phyloP scores from a whole-genome alignment of 2,797 vertebrate species.

The Pseudochromis fuscus region DNA sequence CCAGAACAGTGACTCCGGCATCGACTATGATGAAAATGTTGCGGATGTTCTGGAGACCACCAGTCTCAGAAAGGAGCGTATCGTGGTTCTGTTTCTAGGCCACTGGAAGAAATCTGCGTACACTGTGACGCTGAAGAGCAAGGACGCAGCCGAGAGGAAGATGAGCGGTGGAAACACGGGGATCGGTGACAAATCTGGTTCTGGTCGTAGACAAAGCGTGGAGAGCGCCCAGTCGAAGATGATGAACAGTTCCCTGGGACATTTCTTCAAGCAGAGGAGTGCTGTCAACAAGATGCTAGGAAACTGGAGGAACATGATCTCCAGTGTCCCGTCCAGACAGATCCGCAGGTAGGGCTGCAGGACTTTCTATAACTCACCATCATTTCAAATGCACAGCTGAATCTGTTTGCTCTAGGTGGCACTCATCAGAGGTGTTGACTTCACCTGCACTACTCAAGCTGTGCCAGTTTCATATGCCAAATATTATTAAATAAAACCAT shows the following conservation, averaged over 20 bases:
- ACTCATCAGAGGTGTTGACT: too few species aligned
- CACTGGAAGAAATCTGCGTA: conserved; percentile 96
- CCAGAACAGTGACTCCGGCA: conserved; percentile 85
- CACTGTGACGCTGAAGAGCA: conserved; percentile 78
- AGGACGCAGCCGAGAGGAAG: conserved; percentile 80
- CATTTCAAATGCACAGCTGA: too few species aligned
- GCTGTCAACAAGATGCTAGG: conserved; percentile 90
- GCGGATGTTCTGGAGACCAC: conserved; percentile 80
- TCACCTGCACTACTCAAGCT: neutral
- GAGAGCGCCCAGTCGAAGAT: conserved; percentile 67
- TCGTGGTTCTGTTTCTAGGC: conserved; percentile 92
- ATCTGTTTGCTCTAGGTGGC: neutral
- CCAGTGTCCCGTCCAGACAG: conserved; percentile 86
- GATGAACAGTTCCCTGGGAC: conserved; percentile 83
- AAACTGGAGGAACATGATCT: conserved; percentile 89
- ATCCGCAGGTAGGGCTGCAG: conserved; percentile 77
- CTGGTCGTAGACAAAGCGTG: conserved; percentile 26
- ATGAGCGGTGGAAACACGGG: conserved; percentile 61
- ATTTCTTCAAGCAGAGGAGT: conserved; percentile 89
- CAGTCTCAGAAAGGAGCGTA: conserved; percentile 92
- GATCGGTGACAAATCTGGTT: conserved; percentile 11
- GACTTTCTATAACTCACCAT: neutral
- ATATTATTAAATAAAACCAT: too few species aligned
- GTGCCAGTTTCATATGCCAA: neutral
- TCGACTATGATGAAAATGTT: conserved; percentile 82